Base-by-base conservation (phyloP, 2,797 vertebrate species). In the Danio tinwini region DNA sequence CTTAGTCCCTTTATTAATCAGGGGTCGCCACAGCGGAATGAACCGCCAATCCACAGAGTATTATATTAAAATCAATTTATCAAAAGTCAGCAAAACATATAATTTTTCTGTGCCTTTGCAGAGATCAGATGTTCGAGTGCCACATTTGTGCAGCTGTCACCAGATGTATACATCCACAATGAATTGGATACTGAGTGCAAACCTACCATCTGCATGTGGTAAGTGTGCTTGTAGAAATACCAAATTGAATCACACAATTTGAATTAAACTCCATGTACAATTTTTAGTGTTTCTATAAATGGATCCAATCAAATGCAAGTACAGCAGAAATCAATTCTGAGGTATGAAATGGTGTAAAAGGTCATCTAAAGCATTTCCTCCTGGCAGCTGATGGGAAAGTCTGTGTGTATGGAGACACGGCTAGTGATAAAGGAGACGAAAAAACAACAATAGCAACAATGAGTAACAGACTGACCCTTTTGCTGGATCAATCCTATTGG, bases 181-280 rank as follows among this genome's bases (percentile, higher is more conserved):
- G 42, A 42, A 81, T 21, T 47, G 3, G 37, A 88, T 84, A 86
- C 74, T 85, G 83, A 90, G 86, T 87, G 90, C 90, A 92, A 89
- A 86, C 91, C 5, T 65, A 8, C 63, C 69, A 29, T 76, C 37
- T 11, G 5, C 5, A 13, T 68, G 16, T 17, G 47, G 76, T 44
- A 62, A 52, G 47, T 64, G 45, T 14, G 74, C 19, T 29, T 29
- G 21, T 19, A 49, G 4, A 52, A 74, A 29, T 1, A 29, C 29
- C 10, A 55, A 58, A 53, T 47, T 1, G 2, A 44, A 44, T 6
- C 14, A 44, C 2, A 6, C 5, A 17, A 16, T 17, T 42, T 63
- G 0, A 56, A 44, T 2, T 45, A 37, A 29, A 42, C 42, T 70
- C 4, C 5, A 17, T 63, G 19, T 50, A n/a, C 11, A 40, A 14